Percentiles rank a stretch among this genome's conserved stretches.
phyloP scores from a whole-genome alignment of 2,113 vertebrate species.

The Candoia aspera region DNA sequence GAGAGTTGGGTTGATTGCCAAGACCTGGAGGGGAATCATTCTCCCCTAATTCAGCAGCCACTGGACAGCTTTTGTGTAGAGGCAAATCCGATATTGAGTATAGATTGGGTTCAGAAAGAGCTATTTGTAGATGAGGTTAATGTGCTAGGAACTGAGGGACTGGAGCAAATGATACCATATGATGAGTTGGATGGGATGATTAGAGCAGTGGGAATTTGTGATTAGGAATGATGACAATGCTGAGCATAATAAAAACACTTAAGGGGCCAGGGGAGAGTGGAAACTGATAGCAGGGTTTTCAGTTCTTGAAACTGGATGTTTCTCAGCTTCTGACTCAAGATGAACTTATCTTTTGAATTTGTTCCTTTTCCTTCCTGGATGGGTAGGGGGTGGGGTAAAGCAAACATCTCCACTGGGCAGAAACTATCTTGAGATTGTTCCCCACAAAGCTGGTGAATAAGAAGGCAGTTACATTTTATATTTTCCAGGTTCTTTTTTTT shows the following conservation, averaged over 20 bases:
- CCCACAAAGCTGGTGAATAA: neutral
- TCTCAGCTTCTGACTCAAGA: conserved; percentile 34
- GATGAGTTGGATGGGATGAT: conserved; percentile 22
- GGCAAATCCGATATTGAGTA: neutral
- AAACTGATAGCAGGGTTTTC: conserved; percentile 20
- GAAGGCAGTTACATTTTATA: neutral
- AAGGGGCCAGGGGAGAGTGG: neutral
- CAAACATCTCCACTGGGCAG: neutral
- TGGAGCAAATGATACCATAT: neutral
- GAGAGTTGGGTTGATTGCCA: too few species aligned
- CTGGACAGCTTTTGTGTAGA: neutral
- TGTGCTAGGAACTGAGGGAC: neutral
- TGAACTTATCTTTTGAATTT: conserved; percentile 3
- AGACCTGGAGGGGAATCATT: neutral
- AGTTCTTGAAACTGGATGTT: conserved; percentile 28
- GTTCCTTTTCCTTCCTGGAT: conserved; percentile 16
- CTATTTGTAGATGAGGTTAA: neutral
- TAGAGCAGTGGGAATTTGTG: conserved; percentile 20
- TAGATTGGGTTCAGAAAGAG: neutral
- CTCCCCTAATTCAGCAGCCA: neutral
- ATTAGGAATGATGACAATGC: conserved; percentile 29
- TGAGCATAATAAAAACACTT: conserved; percentile 34
- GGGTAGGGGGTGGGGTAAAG: neutral
- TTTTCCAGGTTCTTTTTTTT: neutral
- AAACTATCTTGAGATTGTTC: conserved; percentile 14